Conservation (phyloP, 2,113 vertebrate species). For the Myotis brandtii region DNA sequence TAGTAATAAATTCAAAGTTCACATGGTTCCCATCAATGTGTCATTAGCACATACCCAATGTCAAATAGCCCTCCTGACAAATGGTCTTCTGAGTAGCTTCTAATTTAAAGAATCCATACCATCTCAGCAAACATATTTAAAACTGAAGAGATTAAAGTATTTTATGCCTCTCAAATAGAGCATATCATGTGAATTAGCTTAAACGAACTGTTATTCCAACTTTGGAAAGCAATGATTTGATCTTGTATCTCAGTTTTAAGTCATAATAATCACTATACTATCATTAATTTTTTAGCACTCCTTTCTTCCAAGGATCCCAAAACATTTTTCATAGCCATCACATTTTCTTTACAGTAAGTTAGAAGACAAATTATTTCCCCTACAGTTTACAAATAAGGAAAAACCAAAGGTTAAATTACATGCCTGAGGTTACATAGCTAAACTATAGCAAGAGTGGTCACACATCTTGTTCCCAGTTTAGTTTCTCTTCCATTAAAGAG, state of each 20-base stretch:
- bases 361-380: conserved; percentile 18
- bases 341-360: background rate
- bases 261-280: background rate
- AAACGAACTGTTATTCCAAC: background rate
- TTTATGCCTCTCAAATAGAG: background rate
- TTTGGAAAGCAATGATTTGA: background rate
- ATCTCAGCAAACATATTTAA: background rate
- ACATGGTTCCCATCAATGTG: background rate
- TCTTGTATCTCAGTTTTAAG: background rate
- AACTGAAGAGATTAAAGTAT: background rate
- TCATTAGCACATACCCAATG: background rate
- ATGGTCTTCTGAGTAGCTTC: background rate
- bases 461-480: background rate
- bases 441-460: background rate
- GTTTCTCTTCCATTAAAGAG: conserved; percentile 21
- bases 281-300: background rate
- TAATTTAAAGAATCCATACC: background rate
- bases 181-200: background rate
- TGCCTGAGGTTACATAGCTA: background rate
- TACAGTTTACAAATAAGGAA: background rate
- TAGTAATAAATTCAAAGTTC: background rate
- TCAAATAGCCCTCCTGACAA: background rate
- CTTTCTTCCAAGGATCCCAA: background rate
- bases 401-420: background rate
- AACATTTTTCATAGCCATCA: background rate